Percentiles rank a stretch among this genome's conserved stretches.
These are phyloP conservation scores for Sigmodon hispidus DNA, from an alignment of 2,113 vertebrate genomes.

Conservation along the genomic window DNA sequence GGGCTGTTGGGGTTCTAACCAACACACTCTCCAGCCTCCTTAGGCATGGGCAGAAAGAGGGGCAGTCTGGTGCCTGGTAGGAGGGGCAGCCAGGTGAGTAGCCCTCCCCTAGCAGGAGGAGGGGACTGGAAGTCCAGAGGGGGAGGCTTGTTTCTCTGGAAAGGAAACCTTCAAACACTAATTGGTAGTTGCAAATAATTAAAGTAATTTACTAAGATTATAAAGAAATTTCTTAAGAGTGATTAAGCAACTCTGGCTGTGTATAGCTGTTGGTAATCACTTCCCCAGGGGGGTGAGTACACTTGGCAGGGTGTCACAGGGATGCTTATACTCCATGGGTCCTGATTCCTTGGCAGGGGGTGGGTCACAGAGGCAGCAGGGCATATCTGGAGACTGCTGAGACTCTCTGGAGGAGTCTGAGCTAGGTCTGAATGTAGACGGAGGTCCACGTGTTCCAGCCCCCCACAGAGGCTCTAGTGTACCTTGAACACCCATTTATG, in stretches of 20 bases:
- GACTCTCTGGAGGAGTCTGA: not conserved
- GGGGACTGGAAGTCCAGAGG: slow-evolving; percentile 59
- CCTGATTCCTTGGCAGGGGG: slow-evolving; percentile 77
- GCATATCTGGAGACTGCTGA: not conserved
- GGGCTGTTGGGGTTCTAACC: not conserved
- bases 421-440: not conserved
- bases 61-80: slow-evolving; percentile 49
- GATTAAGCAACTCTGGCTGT: slow-evolving; percentile 88
- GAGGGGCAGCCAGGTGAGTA: slow-evolving; percentile 60
- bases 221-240: slow-evolving; percentile 91
- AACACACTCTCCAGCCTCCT: not conserved
- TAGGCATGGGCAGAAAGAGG: not conserved
- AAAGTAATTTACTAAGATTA: slow-evolving; percentile 90
- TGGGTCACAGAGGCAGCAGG: not conserved
- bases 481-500: not conserved
- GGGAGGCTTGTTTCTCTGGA: slow-evolving; percentile 75
- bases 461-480: not conserved
- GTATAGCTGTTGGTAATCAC: slow-evolving; percentile 88
- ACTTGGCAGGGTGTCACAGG: slow-evolving; percentile 85
- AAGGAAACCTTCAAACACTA: slow-evolving; percentile 87
- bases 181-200: slow-evolving; percentile 90
- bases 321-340: slow-evolving; percentile 83
- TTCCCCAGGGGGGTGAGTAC: slow-evolving; percentile 86
- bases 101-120: slow-evolving; percentile 27
- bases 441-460: not conserved